Evolutionary conservation across 2,797 vertebrate species (phyloP).

Genomic region (Vultur gryphus): DNA sequence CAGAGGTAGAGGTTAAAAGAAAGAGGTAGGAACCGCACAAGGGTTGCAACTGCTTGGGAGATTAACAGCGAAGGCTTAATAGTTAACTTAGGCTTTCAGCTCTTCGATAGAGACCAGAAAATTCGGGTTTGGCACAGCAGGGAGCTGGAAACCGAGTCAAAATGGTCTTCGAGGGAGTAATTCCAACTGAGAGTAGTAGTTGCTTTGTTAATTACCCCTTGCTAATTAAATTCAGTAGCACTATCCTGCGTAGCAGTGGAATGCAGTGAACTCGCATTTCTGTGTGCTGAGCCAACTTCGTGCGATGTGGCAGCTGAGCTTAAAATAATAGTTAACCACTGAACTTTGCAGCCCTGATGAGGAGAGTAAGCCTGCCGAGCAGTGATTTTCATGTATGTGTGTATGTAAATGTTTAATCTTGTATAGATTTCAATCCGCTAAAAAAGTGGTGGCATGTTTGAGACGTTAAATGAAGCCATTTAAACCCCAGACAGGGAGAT

Average conservation of each 20-base stretch:
- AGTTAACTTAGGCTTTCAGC: background rate
- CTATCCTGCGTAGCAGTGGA: background rate
- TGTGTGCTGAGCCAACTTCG: background rate
- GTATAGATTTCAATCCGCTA: background rate
- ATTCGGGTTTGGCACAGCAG: background rate
- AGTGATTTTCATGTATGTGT: background rate
- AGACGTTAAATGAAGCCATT: background rate
- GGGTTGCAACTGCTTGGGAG: background rate
- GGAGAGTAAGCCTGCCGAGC: background rate
- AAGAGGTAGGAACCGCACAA: fast-evolving
- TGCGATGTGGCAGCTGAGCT: background rate
- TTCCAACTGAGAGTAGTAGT: background rate
- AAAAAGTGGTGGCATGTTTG: background rate
- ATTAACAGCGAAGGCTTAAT: background rate
- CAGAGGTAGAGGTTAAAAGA: background rate
- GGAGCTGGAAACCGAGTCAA: background rate
- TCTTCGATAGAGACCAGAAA: background rate
- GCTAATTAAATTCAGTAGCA: background rate
- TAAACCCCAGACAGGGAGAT: background rate
- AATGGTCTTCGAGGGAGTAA: background rate
- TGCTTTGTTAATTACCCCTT: background rate
- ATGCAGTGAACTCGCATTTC: background rate
- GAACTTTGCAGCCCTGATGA: background rate
- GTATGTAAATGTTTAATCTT: background rate
- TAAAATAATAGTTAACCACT: background rate